Evolutionary conservation across 1,140 invertebrate genomes (phyloP).

Genomic region (Nixonia krombeini): DNA sequence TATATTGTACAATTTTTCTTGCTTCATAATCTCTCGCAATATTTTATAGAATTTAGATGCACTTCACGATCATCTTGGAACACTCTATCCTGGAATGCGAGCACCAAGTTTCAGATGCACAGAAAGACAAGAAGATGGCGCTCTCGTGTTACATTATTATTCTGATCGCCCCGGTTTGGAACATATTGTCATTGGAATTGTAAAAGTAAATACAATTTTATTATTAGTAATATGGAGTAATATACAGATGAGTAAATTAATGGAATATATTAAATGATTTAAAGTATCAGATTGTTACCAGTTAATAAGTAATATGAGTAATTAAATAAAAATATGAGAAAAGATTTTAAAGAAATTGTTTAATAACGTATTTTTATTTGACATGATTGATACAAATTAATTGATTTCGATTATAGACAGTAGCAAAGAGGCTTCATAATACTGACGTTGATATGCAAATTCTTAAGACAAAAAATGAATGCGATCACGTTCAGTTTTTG

Average conservation of each 20-base stretch:
- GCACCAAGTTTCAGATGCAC: slow-evolving; percentile 94
- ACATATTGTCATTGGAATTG: slow-evolving; percentile 94
- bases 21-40: no score
- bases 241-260: no score
- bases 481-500: slow-evolving; percentile 94
- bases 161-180: slow-evolving; percentile 93
- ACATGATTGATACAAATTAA: slow-evolving; percentile 13
- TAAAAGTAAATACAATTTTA: slow-evolving; percentile 79
- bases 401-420: slow-evolving; percentile 84
- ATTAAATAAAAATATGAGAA: no score
- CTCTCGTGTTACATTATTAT: slow-evolving; percentile 91
- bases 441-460: slow-evolving; percentile 93
- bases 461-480: slow-evolving; percentile 86
- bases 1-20: background rate
- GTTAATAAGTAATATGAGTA: no score
- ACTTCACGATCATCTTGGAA: slow-evolving; percentile 93
- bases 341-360: no score
- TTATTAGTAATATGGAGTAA: no score
- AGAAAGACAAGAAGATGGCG: slow-evolving; percentile 86
- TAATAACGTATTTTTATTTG: no score
- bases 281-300: no score
- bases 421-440: slow-evolving; percentile 91
- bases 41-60: slow-evolving; percentile 87
- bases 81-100: slow-evolving; percentile 93
- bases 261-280: no score